phyloP scores from a whole-genome alignment of 2,113 vertebrate species.

The Cisticola juncidis region DNA sequence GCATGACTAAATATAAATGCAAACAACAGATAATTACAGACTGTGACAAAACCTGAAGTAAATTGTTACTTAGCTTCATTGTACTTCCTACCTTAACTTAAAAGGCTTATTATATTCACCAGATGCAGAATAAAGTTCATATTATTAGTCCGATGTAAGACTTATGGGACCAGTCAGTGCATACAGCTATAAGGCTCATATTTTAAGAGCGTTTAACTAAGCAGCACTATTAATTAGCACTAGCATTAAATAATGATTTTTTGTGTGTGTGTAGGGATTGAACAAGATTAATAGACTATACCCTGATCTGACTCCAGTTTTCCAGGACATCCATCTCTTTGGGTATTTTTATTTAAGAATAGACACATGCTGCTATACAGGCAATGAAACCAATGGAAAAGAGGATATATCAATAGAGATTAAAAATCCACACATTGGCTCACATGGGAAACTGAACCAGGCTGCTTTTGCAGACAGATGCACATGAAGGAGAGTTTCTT shows the following conservation, averaged over 20 bases:
- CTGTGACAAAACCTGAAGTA: neutral
- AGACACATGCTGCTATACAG: neutral
- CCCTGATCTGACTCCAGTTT: constrained; percentile 44
- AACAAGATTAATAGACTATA: constrained; percentile 29
- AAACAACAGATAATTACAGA: neutral
- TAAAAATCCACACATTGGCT: neutral
- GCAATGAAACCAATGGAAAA: neutral
- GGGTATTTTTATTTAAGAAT: neutral
- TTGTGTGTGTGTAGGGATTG: neutral
- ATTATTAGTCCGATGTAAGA: neutral
- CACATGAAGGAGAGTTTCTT: neutral
- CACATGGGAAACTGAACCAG: neutral
- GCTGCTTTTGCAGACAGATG: neutral
- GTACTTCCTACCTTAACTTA: neutral
- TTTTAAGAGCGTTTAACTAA: neutral
- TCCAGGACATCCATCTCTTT: neutral
- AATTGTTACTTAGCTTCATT: neutral
- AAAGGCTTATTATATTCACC: neutral
- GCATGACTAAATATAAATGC: neutral
- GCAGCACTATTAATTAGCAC: too few relatives aligned
- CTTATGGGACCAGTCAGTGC: neutral
- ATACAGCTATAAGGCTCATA: neutral
- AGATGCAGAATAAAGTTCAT: neutral
- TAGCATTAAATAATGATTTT: neutral
- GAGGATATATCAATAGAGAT: neutral